These are phyloP conservation scores for Triplophysa siluroides DNA, from an alignment of 2,113 vertebrate species.

Conservation along the genomic window DNA sequence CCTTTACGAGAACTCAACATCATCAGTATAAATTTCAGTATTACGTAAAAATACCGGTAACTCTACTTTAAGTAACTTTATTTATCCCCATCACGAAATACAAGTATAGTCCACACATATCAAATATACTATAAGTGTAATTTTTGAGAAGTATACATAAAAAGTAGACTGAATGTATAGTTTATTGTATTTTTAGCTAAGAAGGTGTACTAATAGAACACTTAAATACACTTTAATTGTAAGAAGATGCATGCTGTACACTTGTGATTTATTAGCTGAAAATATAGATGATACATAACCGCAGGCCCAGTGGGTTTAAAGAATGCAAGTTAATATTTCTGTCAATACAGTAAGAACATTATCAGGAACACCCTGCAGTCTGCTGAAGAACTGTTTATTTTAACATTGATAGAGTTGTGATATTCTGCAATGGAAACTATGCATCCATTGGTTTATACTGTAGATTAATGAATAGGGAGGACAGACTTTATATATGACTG, in stretches of 20 bases:
- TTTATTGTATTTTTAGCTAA: too few relatives aligned
- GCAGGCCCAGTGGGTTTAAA: neutral
- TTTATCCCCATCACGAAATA: too few relatives aligned
- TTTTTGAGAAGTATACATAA: neutral
- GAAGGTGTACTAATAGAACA: too few relatives aligned
- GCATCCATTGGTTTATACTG: constrained; percentile 8
- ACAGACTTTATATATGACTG: constrained; percentile 18
- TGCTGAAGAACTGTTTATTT: constrained; percentile 1
- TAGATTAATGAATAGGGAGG: constrained; percentile 20
- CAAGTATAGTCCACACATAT: too few relatives aligned
- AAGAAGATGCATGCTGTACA: neutral
- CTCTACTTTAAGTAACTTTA: too few relatives aligned
- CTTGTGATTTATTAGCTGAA: constrained; percentile 8
- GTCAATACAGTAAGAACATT: constrained; percentile 1
- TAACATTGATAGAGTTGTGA: constrained; percentile 4
- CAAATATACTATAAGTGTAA: too few relatives aligned
- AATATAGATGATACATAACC: neutral
- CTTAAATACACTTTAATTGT: too few relatives aligned
- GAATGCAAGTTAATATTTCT: constrained; percentile 22
- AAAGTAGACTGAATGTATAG: neutral
- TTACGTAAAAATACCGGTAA: too few relatives aligned
- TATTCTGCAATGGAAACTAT: constrained; percentile 36
- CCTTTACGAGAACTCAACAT: too few relatives aligned
- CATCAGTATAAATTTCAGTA: too few relatives aligned
- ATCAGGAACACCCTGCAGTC: constrained; percentile 6